Percentiles rank a stretch among this genome's conserved stretches.
Conservation (phyloP, 2,113 vertebrate species). For the Scolopax mira region DNA sequence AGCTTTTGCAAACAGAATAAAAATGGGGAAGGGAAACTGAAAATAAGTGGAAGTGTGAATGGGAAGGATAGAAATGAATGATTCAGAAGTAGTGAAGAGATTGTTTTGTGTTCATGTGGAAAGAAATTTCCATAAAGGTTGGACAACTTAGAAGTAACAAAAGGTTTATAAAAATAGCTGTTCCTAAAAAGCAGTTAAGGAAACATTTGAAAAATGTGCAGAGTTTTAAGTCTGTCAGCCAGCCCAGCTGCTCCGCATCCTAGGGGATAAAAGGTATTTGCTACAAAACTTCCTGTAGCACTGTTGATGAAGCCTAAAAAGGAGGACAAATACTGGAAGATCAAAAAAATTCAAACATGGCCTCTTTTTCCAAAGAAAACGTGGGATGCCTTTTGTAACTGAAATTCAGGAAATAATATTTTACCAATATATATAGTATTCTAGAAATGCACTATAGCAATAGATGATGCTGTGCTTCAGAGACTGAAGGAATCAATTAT, state of each 20-base stretch:
- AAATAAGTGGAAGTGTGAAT: not conserved
- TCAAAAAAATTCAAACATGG: not conserved
- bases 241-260: not conserved
- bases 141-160: not conserved
- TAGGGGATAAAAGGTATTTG: constrained; percentile 6
- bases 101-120: not conserved
- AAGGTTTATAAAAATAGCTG: not conserved
- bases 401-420: not conserved
- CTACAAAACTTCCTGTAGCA: not conserved
- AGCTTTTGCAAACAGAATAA: not conserved
- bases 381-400: not conserved
- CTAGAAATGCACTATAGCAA: not conserved
- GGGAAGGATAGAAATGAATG: not conserved
- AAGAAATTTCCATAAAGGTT: not conserved
- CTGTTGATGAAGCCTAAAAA: constrained; percentile 4
- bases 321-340: not conserved
- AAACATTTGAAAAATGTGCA: constrained; percentile 40
- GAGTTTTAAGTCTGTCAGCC: not conserved
- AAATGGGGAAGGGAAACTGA: not conserved
- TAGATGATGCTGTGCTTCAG: not conserved
- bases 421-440: not conserved
- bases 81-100: not conserved
- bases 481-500: not conserved
- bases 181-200: constrained; percentile 47
- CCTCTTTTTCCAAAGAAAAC: not conserved